These are phyloP conservation scores for Ricordea florida DNA, from an alignment of 92 coral and sea anemone species.

Conservation along the genomic window DNA sequence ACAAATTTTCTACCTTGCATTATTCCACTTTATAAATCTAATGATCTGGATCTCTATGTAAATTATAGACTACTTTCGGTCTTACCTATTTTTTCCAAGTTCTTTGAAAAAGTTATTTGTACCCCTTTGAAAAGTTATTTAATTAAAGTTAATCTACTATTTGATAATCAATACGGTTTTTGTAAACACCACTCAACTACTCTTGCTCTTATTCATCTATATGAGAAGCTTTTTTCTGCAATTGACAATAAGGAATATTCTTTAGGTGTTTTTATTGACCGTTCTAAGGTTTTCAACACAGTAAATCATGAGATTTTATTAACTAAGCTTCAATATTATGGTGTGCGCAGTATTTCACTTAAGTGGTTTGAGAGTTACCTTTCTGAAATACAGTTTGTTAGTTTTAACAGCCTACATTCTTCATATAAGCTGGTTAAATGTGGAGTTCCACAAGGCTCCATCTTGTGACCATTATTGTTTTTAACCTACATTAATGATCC, in stretches of 20 bases:
- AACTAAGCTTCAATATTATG: constrained; percentile 26
- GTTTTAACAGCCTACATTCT: constrained; percentile 22
- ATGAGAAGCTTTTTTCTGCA: constrained; percentile 41
- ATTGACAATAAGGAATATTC: constrained; percentile 37
- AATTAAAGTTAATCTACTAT: constrained; percentile 27
- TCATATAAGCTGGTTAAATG: constrained; percentile 28
- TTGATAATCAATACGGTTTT: constrained; percentile 61
- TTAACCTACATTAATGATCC: constrained; percentile 48
- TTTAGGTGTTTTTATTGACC: constrained; percentile 37
- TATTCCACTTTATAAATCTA: constrained; percentile 15
- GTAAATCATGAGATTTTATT: constrained; percentile 49
- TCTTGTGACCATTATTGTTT: constrained; percentile 47
- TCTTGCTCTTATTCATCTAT: constrained; percentile 33
- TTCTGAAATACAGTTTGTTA: constrained; percentile 33
- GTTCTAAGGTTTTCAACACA: constrained; percentile 52
- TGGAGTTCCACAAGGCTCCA: constrained; percentile 58
- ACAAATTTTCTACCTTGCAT: not conserved
- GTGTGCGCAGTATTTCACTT: constrained; percentile 20
- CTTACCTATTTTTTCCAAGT: constrained; percentile 39
- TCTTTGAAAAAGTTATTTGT: constrained; percentile 40
- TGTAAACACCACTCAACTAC: constrained; percentile 49
- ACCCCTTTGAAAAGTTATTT: constrained; percentile 14
- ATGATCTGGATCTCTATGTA: not conserved
- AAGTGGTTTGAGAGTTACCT: constrained; percentile 47
- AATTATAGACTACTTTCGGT: constrained; percentile 45